phyloP scores from a whole-genome alignment of 1,140 invertebrate genomes.

The Sesamia nonagrioides region DNA sequence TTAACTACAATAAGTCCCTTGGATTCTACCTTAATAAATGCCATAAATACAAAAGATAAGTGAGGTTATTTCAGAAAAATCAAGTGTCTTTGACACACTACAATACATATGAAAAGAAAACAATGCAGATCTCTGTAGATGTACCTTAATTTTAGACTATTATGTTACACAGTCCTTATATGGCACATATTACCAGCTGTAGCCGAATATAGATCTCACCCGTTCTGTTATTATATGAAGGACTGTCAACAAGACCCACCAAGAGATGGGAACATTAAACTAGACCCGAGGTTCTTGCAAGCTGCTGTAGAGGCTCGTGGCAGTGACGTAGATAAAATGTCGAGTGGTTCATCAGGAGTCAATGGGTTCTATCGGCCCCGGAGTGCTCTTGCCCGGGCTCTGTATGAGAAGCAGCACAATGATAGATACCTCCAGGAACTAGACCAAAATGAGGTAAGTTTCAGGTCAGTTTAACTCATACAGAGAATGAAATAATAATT shows the following conservation, averaged over 20 bases:
- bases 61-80: conserved; percentile 43
- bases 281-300: conserved; percentile 57
- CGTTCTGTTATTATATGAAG: conserved; percentile 75
- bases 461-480: conserved; percentile 4
- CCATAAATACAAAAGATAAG: conserved; percentile 13
- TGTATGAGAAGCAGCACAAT: conserved; percentile 91
- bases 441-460: conserved; percentile 90
- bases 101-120: conserved; percentile 27
- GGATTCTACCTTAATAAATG: neutral
- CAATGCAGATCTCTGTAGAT: conserved; percentile 38
- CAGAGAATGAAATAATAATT: neutral
- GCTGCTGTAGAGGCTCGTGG: conserved; percentile 49
- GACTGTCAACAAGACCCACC: conserved; percentile 66
- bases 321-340: conserved; percentile 68
- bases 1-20: neutral
- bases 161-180: conserved; percentile 29
- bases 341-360: conserved; percentile 67
- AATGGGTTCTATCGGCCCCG: conserved; percentile 87
- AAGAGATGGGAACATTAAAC: conserved; percentile 65
- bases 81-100: conserved; percentile 11
- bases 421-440: conserved; percentile 89
- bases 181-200: conserved; percentile 28
- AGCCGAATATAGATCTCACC: conserved; percentile 53
- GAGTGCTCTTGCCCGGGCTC: conserved; percentile 90
- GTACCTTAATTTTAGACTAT: conserved; percentile 33